phyloP scores from a whole-genome alignment of 2,113 vertebrate genomes.

The Solenodon paradoxus region DNA sequence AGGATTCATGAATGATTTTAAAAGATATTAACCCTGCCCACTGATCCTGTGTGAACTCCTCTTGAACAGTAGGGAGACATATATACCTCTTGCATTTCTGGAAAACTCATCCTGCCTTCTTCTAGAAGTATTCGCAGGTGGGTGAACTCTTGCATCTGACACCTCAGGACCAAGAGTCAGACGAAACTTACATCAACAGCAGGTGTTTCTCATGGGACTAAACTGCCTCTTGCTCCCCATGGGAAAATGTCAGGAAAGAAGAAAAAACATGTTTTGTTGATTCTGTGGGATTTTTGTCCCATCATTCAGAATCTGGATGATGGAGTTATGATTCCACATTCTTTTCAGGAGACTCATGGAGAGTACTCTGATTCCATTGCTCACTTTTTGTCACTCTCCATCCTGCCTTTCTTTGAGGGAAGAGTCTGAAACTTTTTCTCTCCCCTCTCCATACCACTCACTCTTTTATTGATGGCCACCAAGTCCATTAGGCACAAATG shows the following conservation, averaged over 20 bases:
- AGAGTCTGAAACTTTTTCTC: background rate
- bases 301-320: background rate
- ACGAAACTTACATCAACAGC: rapidly evolving
- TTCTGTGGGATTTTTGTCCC: rapidly evolving
- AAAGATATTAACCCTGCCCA: too few species aligned
- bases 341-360: too few species aligned
- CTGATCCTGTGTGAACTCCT: background rate
- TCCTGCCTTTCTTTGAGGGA: background rate
- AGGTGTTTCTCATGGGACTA: background rate
- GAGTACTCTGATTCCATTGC: rapidly evolving
- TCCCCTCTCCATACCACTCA: background rate
- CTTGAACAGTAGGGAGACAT: too few species aligned
- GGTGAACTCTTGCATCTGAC: background rate
- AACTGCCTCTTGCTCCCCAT: rapidly evolving
- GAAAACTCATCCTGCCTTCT: rapidly evolving
- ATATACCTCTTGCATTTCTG: rapidly evolving
- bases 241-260: background rate
- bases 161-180: too few species aligned
- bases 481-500: conserved; percentile 56
- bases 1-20: too few species aligned
- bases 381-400: background rate
- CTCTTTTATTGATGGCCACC: conserved; percentile 30
- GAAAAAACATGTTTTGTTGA: background rate
- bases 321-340: background rate
- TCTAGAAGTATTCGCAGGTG: rapidly evolving